phyloP scores from a whole-genome alignment of 2,113 vertebrate genomes.

The Pavo muticus region DNA sequence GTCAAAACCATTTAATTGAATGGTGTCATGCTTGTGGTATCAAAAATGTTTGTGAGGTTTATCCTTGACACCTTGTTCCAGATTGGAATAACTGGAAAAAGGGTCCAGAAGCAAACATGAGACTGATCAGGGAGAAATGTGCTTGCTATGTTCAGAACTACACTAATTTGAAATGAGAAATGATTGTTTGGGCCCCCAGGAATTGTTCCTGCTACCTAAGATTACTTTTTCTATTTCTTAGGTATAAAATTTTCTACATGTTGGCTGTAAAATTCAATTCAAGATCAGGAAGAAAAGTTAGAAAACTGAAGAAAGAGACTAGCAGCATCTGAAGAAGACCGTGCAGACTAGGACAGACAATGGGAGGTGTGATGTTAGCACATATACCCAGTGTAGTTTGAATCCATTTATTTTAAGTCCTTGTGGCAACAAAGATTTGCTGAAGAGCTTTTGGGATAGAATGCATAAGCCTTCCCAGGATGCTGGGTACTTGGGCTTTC shows the following conservation, averaged over 20 bases:
- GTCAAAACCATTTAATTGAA: not conserved
- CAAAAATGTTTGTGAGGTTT: not conserved
- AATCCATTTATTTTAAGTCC: not conserved
- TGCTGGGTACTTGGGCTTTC: not conserved
- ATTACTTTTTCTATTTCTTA: not conserved
- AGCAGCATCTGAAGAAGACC: not conserved
- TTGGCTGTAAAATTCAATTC: not conserved
- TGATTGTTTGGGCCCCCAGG: not conserved
- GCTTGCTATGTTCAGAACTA: not conserved
- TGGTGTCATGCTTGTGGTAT: not conserved
- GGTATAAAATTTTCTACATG: not conserved
- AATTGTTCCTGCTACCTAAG: not conserved
- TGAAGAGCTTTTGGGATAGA: not conserved
- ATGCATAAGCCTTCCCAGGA: not conserved
- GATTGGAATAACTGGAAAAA: not conserved
- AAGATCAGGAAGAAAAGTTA: not conserved
- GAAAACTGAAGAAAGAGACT: not conserved
- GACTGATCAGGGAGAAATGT: not conserved
- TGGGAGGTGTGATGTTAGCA: rapidly evolving
- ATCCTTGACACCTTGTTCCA: not conserved
- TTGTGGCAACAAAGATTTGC: not conserved
- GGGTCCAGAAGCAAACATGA: not conserved
- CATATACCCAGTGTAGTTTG: not conserved
- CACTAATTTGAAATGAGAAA: not conserved
- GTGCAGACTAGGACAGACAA: not conserved